Conservation (phyloP, 2,888 invertebrate species). For the Sicus ferrugineus region DNA sequence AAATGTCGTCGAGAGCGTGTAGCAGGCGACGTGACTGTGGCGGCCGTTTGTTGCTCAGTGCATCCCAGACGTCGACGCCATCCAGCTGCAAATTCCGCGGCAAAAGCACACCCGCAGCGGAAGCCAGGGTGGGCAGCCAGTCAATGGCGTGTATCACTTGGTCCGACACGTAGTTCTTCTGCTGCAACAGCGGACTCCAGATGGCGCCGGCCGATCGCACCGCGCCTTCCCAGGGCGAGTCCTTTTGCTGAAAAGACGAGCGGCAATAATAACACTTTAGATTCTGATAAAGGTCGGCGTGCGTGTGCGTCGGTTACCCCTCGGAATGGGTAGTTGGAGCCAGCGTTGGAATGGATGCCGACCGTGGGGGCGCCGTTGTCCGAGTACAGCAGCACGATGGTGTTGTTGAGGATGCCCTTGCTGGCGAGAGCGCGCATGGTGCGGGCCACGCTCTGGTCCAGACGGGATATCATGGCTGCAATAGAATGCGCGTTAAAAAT, state of each 20-base stretch:
- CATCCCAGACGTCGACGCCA: constrained; percentile 75
- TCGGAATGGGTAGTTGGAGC: constrained; percentile 81
- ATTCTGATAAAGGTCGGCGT: background rate
- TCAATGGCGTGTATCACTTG: constrained; percentile 82
- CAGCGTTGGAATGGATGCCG: constrained; percentile 76
- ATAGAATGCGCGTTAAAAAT: constrained; percentile 42
- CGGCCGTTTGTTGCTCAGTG: constrained; percentile 66
- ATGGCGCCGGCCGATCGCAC: constrained; percentile 79
- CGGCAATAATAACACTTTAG: background rate
- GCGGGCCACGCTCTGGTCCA: constrained; percentile 85
- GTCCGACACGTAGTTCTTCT: constrained; percentile 69
- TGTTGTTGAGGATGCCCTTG: constrained; percentile 79
- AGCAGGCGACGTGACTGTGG: constrained; percentile 60
- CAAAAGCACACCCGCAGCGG: constrained; percentile 53
- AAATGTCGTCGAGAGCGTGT: constrained; percentile 75
- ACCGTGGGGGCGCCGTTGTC: constrained; percentile 88
- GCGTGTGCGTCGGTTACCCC: constrained; percentile 72
- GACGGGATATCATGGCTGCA: constrained; percentile 82
- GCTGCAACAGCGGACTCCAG: constrained; percentile 72
- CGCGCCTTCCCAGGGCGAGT: constrained; percentile 86
- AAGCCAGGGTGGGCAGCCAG: constrained; percentile 80
- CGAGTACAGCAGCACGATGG: constrained; percentile 84
- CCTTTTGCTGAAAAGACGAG: constrained; percentile 69
- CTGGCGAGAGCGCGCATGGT: constrained; percentile 75
- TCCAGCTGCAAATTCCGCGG: constrained; percentile 66